Base-by-base conservation (phyloP, 37 sponge, comb jelly and placozoan genomes). In the Oopsacas minuta region DNA sequence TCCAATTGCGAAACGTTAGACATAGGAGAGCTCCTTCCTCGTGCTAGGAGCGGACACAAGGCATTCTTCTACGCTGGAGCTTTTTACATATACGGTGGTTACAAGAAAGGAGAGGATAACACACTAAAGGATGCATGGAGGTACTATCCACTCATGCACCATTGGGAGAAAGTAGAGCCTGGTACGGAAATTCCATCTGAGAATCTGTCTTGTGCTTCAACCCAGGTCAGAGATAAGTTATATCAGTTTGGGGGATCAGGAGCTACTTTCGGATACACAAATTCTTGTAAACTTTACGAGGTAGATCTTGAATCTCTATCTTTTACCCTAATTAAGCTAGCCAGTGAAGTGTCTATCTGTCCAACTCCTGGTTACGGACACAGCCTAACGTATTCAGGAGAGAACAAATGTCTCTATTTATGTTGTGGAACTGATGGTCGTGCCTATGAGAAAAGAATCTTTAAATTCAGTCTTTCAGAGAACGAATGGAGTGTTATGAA, bases 141-240 rank as follows among this genome's bases (percentile, higher is more conserved):
- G 75, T 61, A 61, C 75, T n/a, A 61, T 34, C 75, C 75, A 3
- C 75, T 61, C 75, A 61, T 61, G 75, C 75, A 61, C 75, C 75
- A 61, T 3, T 61, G 75, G 75, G 75, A 61, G 75, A 61, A 34
- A 3, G 75, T 61, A 34, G 28, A 3, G 75, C 20, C 30, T 5
- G 28, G 28, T 3, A n/a, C 75, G 7, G 17, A 10, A 3, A n/a
- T 61, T 5, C 75, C 75, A 12, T 3, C 75, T 5, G 75, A 61
- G 30, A 61, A 61, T 34, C 75, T 61, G 20, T 61, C 75, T n/a
- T 61, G 75, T 61, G 75, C 75, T 34, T 20, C 75, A 5, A n/a
- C 30, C 17, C 28, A 25, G 28, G 28, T 61, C 28, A 5, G 28
- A 12, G 75, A 61, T n/a, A 61, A 61, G 75, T 7, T 61, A 5